Percentiles rank a stretch among this genome's conserved stretches.
Evolutionary conservation across 2,888 invertebrate species (phyloP).

Genomic region (Thyatira batis): DNA sequence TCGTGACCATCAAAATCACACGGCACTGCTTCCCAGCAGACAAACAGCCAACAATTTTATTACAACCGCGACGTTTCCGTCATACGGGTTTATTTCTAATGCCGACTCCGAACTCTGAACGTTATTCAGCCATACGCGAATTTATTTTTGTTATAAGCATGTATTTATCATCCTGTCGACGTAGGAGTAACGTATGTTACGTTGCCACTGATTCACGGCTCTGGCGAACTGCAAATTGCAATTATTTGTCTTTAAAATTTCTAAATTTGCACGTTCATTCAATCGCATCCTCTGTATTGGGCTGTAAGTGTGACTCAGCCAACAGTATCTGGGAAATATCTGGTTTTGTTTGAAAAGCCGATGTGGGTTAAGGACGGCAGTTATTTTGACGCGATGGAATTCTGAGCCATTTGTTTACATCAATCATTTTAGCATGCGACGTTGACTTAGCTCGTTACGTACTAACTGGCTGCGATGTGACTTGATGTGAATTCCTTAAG

Average conservation of each 20-base stretch:
- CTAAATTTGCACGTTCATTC: slow-evolving; percentile 29
- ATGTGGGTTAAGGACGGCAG: slow-evolving; percentile 41
- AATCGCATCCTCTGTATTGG: slow-evolving; percentile 32
- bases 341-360: slow-evolving; percentile 19
- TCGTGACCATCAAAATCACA: slow-evolving; percentile 14
- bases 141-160: slow-evolving; percentile 23
- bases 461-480: background rate
- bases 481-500: background rate
- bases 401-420: slow-evolving; percentile 30
- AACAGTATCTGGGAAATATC: slow-evolving; percentile 35
- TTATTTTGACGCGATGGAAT: slow-evolving; percentile 22
- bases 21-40: slow-evolving; percentile 9
- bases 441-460: background rate
- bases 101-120: background rate
- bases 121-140: slow-evolving; percentile 3
- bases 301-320: slow-evolving; percentile 28
- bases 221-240: slow-evolving; percentile 1
- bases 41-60: slow-evolving; percentile 5
- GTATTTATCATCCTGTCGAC: slow-evolving; percentile 21
- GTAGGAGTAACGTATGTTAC: slow-evolving; percentile 13
- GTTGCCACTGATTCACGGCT: slow-evolving; percentile 15
- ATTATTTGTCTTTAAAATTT: background rate
- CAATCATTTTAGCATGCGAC: slow-evolving; percentile 25
- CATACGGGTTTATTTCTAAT: slow-evolving; percentile 29
- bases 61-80: slow-evolving; percentile 23